These are phyloP conservation scores for Acleris holmiana DNA, from an alignment of 2,888 invertebrate genomes.

Conservation along the genomic window DNA sequence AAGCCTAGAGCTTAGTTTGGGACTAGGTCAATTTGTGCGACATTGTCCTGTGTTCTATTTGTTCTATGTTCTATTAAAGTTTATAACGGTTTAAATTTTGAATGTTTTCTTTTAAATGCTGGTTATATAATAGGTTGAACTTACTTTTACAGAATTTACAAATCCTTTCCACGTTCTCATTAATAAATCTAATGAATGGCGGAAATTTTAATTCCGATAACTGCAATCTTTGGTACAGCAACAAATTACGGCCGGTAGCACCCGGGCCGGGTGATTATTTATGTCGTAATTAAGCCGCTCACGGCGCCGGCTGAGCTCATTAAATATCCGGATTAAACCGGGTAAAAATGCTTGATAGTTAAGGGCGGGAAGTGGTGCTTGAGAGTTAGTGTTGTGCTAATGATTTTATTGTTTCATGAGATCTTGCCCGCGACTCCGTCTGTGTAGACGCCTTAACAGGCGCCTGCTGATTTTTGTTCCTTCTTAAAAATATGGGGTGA, in stretches of 20 bases:
- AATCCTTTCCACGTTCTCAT: neutral
- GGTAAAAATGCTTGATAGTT: conserved; percentile 21
- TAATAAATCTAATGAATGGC: conserved; percentile 9
- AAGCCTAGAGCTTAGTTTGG: too few relatives aligned
- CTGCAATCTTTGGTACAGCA: conserved; percentile 12
- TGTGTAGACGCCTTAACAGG: too few relatives aligned
- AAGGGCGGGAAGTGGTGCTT: conserved; percentile 1
- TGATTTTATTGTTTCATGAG: neutral
- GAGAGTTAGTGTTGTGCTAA: neutral
- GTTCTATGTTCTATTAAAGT: too few relatives aligned
- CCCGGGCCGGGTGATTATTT: conserved; percentile 20
- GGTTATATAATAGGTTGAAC: too few relatives aligned
- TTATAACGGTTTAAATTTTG: neutral
- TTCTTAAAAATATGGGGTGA: too few relatives aligned
- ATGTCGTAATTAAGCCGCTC: conserved; percentile 26
- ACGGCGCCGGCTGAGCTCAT: conserved; percentile 26
- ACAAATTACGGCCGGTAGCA: conserved; percentile 8
- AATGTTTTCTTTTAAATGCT: too few relatives aligned
- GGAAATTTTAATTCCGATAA: conserved; percentile 17
- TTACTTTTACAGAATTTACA: too few relatives aligned
- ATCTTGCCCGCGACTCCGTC: too few relatives aligned
- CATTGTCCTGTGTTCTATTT: too few relatives aligned
- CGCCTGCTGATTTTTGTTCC: too few relatives aligned
- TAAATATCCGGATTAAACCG: conserved; percentile 26
- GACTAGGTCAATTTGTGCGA: too few relatives aligned